phyloP scores from a whole-genome alignment of 2,113 vertebrate species.

The Myanophis thanlyinensis region DNA sequence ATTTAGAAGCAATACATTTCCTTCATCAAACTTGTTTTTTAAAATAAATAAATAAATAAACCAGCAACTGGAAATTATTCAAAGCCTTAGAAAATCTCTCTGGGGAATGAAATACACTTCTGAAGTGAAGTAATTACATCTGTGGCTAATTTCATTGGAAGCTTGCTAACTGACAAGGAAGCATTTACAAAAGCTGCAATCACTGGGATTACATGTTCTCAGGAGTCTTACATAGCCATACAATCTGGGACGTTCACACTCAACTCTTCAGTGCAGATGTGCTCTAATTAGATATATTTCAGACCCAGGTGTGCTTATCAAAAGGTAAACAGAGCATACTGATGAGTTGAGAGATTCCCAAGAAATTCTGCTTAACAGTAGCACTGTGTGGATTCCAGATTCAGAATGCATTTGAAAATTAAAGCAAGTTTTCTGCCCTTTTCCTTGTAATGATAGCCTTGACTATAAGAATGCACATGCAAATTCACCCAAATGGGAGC shows the following conservation, averaged over 20 bases:
- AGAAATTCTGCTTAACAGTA: not conserved
- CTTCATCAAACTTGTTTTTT: not conserved
- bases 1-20: not conserved
- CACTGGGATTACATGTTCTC: constrained; percentile 21
- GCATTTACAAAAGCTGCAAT: constrained; percentile 18
- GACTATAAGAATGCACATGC: constrained; percentile 5
- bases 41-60: not conserved
- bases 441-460: not conserved
- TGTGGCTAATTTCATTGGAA: constrained; percentile 34
- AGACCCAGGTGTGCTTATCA: constrained; percentile 17
- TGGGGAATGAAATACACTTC: constrained; percentile 21
- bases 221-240: constrained; percentile 10
- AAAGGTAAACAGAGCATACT: constrained; percentile 6
- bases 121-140: constrained; percentile 36
- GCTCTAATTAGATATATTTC: constrained; percentile 21
- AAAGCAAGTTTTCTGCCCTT: constrained; percentile 1
- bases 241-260: not conserved
- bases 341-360: not conserved
- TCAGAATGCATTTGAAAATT: constrained; percentile 5
- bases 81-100: not conserved
- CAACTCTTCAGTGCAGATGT: constrained; percentile 14
- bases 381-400: not conserved
- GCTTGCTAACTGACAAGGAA: constrained; percentile 33
- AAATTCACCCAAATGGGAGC: not conserved
- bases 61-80: constrained; percentile 9